Evolutionary conservation across 2,888 invertebrate genomes (phyloP), one percentile per base, ranked within the genome.

Genomic region (Pollenia angustigena): DNA sequence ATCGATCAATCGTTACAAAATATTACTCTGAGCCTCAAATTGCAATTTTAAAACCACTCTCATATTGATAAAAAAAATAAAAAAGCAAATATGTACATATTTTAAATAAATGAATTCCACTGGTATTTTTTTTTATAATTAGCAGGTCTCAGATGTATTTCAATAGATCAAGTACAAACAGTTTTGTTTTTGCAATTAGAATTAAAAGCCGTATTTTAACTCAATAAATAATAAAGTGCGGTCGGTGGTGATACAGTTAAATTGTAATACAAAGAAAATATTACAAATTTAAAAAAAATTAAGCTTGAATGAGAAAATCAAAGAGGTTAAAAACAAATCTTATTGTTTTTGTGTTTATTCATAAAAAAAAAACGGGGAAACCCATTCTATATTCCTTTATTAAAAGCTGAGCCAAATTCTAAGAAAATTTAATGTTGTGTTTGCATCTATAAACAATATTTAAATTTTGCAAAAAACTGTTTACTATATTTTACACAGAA

Each of bases 151-250:
- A 82, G 46, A 50, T 82, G 46, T 12, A 46, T 82, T 82, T 48
- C 54, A 64, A 40, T 64, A 76, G 69, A 75, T 54, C 46, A 60
- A 85, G 6, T 82, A n/a, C 23, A 46, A 76, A 60, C 82, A 86
- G 86, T 86, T 86, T 80, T 69, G 18, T 76, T 62, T 69, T 79
- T 46, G 75, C 75, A 64, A 54, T 64, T 18, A 56, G 64, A 80
- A 80, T 83, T 83, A 80, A 44, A 75, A 82, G 86, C 82, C 80
- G 82, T 80, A 23, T 71, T 81, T 56, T 44, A 14, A 46, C 46
- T 44, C 40, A 14, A 60, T 18, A 11, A 60, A 14, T 42, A 54
- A 32, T 42, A 23, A 64, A 64, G 4, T 56, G 4, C 10, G 14
- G 50, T 18, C 32, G 44, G 9, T 16, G 18, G 50, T 16, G 18